Evolutionary conservation across 2,113 vertebrate species (phyloP).

Genomic region (Hylia prasina): DNA sequence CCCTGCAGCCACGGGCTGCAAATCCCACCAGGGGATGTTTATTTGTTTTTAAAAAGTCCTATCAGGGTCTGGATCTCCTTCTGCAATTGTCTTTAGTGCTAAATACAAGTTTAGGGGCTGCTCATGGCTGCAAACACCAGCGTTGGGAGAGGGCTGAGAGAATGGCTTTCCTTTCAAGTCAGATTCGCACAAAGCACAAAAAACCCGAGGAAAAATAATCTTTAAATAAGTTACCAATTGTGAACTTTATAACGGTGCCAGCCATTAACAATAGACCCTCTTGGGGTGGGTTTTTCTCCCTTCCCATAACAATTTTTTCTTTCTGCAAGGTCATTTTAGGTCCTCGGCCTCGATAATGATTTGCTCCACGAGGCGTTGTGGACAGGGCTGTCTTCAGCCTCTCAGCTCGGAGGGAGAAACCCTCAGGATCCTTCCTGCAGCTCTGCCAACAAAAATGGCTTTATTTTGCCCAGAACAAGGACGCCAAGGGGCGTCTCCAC

Average conservation of each 20-base stretch:
- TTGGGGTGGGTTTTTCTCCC: background rate
- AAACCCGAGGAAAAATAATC: background rate
- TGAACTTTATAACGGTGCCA: background rate
- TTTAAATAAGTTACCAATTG: slow-evolving; percentile 13
- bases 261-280: slow-evolving; percentile 25
- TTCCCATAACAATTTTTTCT: background rate
- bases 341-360: background rate
- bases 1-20: background rate
- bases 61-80: background rate
- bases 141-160: background rate
- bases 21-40: background rate
- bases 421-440: background rate
- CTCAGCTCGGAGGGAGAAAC: background rate
- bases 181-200: background rate
- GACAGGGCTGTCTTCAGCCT: slow-evolving; percentile 47
- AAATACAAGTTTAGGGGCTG: background rate
- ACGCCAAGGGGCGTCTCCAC: background rate
- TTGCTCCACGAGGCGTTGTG: background rate
- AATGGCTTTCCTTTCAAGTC: background rate
- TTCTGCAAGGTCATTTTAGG: slow-evolving; percentile 38
- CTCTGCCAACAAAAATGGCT: background rate
- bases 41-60: background rate
- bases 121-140: background rate
- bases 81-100: background rate
- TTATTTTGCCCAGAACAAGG: background rate